These are phyloP conservation scores for Anoura caudifer DNA, from an alignment of 2,113 vertebrate species.

Conservation along the genomic window DNA sequence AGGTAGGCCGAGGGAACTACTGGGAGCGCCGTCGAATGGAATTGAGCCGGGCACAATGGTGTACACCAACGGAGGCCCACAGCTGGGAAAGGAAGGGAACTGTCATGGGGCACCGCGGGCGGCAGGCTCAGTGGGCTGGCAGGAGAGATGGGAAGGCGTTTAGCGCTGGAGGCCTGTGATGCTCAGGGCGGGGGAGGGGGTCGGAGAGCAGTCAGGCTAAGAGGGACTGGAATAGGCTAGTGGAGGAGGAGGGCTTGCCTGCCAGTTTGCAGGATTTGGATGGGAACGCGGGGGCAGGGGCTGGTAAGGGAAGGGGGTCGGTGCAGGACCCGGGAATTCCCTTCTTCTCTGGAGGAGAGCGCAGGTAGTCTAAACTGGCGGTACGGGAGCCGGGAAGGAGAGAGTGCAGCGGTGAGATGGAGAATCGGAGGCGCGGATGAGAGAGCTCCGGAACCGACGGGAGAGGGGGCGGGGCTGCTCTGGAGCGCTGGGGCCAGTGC, in stretches of 20 bases:
- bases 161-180: slow-evolving; percentile 51
- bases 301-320: neutral
- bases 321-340: slow-evolving; percentile 3
- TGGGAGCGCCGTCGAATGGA: neutral
- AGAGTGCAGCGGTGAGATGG: neutral
- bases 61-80: neutral
- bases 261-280: neutral
- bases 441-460: neutral
- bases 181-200: slow-evolving; percentile 23
- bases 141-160: neutral
- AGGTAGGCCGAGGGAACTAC: neutral
- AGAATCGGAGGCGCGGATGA: neutral
- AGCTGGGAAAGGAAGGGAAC: neutral
- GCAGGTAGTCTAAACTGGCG: neutral
- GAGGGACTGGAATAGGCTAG: neutral
- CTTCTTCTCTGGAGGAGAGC: neutral
- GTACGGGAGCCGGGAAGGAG: neutral
- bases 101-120: neutral
- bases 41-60: slow-evolving; percentile 18
- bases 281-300: neutral
- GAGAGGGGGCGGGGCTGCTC: slow-evolving; percentile 8
- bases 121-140: neutral
- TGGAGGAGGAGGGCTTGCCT: slow-evolving; percentile 4
- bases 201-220: neutral
- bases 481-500: neutral